phyloP scores from a whole-genome alignment of 2,888 invertebrate genomes.

The Amblyjoppa proteus region DNA sequence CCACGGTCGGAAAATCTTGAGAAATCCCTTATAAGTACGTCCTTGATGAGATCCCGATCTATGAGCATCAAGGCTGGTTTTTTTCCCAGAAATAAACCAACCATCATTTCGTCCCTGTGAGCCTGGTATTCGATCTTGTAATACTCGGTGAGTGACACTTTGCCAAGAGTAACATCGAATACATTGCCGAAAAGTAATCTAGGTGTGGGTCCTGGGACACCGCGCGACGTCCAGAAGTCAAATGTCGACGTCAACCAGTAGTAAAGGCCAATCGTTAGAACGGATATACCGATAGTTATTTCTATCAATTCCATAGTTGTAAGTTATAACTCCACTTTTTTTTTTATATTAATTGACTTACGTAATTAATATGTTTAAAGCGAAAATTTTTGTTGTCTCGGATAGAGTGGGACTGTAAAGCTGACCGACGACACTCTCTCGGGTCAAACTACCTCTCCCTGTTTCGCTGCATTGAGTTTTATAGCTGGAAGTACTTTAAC shows the following conservation, averaged over 20 bases:
- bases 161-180: slow-evolving; percentile 61
- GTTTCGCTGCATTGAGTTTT: no score
- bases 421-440: no score
- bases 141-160: slow-evolving; percentile 24
- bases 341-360: no score
- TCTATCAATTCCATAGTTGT: neutral
- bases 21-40: slow-evolving; percentile 74
- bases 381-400: no score
- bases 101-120: slow-evolving; percentile 65
- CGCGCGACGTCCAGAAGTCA: slow-evolving; percentile 80
- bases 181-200: slow-evolving; percentile 80
- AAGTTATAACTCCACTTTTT: no score
- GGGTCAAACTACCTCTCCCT: no score
- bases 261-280: slow-evolving; percentile 35
- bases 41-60: slow-evolving; percentile 73
- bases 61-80: slow-evolving; percentile 71
- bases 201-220: slow-evolving; percentile 81
- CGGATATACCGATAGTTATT: neutral
- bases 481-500: no score
- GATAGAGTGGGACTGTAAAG: no score
- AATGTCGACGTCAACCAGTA: slow-evolving; percentile 71
- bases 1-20: slow-evolving; percentile 71
- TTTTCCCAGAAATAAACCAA: slow-evolving; percentile 70
- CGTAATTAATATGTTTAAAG: no score
- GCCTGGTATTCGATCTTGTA: slow-evolving; percentile 66